These are phyloP conservation scores for Eulacestoma nigropectus DNA, from an alignment of 2,113 vertebrate species.

Conservation along the genomic window DNA sequence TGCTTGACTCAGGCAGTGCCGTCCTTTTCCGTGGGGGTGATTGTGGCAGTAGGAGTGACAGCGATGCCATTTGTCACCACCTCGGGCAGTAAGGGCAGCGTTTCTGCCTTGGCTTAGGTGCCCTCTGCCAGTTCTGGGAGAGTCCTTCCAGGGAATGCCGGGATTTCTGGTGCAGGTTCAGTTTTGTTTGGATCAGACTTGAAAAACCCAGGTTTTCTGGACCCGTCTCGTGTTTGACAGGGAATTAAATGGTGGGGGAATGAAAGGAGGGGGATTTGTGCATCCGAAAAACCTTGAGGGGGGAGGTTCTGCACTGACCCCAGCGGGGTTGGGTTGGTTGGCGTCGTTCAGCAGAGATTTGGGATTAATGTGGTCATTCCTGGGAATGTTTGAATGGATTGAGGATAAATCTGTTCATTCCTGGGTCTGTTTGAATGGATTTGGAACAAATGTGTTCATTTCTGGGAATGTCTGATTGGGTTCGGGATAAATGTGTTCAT, in stretches of 20 bases:
- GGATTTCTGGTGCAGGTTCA: rapidly evolving
- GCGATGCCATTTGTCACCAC: rapidly evolving
- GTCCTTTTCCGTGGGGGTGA: rapidly evolving
- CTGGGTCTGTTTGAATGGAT: too few species aligned
- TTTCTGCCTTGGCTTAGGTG: rapidly evolving
- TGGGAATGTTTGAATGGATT: neutral
- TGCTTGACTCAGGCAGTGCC: neutral
- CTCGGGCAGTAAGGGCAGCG: rapidly evolving
- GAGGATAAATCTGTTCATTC: rapidly evolving
- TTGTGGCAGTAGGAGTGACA: rapidly evolving
- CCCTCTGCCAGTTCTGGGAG: neutral
- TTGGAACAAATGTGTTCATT: neutral
- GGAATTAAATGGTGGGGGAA: rapidly evolving
- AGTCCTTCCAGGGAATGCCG: rapidly evolving
- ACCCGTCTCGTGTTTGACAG: neutral
- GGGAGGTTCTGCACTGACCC: neutral
- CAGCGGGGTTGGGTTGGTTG: neutral
- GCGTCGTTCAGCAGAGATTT: neutral
- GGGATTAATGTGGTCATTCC: neutral
- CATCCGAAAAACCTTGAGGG: rapidly evolving
- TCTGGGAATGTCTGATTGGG: neutral
- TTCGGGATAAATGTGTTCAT: neutral
- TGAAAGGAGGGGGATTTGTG: neutral
- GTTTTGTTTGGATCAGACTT: rapidly evolving
- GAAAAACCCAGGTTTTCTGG: neutral